Base-by-base conservation (phyloP, 2,797 vertebrate genomes). In the Peromyscus attwateri region DNA sequence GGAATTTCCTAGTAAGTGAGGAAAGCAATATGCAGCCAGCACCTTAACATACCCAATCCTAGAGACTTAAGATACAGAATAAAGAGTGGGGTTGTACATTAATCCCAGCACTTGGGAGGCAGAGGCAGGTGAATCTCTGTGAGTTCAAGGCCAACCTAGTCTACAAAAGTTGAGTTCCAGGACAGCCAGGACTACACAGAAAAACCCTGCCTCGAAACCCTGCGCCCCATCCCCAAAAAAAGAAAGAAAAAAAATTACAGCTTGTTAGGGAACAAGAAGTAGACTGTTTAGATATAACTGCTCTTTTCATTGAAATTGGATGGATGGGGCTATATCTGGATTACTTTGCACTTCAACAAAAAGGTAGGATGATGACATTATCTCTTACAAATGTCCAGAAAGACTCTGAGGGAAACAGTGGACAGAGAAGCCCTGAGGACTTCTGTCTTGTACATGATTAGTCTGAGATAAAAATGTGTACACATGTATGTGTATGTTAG, bases 1-100 rank as follows among this genome's bases (percentile, higher is more conserved):
- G 92, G 37, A 92, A 97, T 80, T 96, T 85, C n/a, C 88, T 87
- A 96, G 85, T 34, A 85, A 91, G 25, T 80, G 21, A 95, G 55
- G 55, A 91, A 95, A 97, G 37, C 34, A 94, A 34, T 87, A 94
- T 40, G 10, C 40, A 95, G 87, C 6, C 34, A 88, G 29, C 29
- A 82, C 37, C 89, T 89, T 75, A 87, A 90, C 91, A 70, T 2
- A 37, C 23, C 57, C 94, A 96, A 90, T 68, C 23, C 73, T 76
- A 75, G 40, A 68, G 80, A 87, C n/a, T 21, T 46, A 68, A 76
- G 29, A 66, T 9, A 92, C 11, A 91, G 17, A 94, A 70, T 70
- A 79, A 80, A 49, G n/a, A 92, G 27, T 89, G 83, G 57, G 4
- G 62, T 25, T 83, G 23, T 60, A 60, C 9, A 55, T 55, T 55